These are phyloP conservation scores for Odocoileus virginianus DNA, from an alignment of 2,113 vertebrate genomes.

Conservation along the genomic window DNA sequence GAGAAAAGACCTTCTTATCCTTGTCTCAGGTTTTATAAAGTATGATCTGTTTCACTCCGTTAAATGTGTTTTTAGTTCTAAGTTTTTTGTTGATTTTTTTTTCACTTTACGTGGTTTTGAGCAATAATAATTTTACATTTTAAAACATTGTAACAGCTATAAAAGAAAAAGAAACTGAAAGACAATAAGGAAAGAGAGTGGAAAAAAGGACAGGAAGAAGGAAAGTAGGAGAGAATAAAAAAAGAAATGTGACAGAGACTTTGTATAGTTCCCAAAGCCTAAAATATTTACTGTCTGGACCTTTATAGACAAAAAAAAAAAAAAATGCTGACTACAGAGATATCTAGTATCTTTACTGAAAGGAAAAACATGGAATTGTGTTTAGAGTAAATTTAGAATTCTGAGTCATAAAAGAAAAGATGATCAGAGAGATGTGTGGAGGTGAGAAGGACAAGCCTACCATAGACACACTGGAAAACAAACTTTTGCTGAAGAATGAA, in stretches of 20 bases:
- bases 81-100: background rate
- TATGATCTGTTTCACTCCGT: background rate
- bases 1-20: background rate
- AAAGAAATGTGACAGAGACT: background rate
- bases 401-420: background rate
- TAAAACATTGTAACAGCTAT: background rate
- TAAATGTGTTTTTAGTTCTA: background rate
- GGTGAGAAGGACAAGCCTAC: background rate
- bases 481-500: background rate
- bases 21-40: background rate
- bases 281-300: background rate
- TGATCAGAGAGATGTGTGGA: background rate
- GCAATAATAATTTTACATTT: background rate
- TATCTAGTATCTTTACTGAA: background rate
- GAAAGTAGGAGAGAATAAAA: background rate
- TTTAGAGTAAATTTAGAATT: background rate
- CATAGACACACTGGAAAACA: background rate
- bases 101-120: background rate
- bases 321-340: background rate
- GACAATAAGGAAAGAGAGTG: background rate
- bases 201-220: background rate
- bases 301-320: background rate
- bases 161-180: background rate
- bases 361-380: background rate
- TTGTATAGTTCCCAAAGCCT: background rate